Percentiles rank a stretch among this genome's conserved stretches.
Conservation (phyloP, 2,797 vertebrate genomes). For the Acrocephalus scirpaceus region DNA sequence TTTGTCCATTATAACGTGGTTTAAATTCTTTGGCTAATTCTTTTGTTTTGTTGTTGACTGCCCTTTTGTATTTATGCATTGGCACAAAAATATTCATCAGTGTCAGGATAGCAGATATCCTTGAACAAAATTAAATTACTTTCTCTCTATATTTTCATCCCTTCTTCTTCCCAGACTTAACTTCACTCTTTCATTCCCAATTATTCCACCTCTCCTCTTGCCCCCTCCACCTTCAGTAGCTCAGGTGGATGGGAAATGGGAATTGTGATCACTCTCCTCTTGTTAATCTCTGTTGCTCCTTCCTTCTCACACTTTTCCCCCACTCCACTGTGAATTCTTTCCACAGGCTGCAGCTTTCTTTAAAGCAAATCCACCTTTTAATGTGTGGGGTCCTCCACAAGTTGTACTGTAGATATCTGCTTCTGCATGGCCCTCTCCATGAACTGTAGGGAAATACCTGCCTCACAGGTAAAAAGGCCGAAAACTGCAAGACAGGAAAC, state of each 20-base stretch:
- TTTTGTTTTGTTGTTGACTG: neutral
- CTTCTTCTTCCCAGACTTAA: neutral
- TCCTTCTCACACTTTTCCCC: neutral
- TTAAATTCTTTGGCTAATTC: neutral
- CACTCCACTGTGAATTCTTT: neutral
- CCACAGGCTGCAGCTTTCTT: neutral
- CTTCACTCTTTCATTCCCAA: neutral
- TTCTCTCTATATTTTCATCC: neutral
- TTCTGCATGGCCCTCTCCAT: neutral
- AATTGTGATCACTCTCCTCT: neutral
- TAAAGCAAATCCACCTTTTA: neutral
- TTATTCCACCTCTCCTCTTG: accelerated
- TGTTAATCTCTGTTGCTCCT: neutral
- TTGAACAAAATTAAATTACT: neutral
- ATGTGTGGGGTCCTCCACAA: neutral
- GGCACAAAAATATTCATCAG: neutral
- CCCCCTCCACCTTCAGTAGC: neutral
- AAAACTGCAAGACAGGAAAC: neutral
- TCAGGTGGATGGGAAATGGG: neutral
- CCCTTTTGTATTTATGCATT: neutral
- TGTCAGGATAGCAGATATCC: neutral
- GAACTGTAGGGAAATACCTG: neutral
- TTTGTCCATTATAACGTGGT: neutral
- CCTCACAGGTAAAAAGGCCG: neutral
- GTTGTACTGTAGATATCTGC: neutral